Conservation (phyloP, 1,140 invertebrate genomes). For the Ridgeia piscesae region DNA sequence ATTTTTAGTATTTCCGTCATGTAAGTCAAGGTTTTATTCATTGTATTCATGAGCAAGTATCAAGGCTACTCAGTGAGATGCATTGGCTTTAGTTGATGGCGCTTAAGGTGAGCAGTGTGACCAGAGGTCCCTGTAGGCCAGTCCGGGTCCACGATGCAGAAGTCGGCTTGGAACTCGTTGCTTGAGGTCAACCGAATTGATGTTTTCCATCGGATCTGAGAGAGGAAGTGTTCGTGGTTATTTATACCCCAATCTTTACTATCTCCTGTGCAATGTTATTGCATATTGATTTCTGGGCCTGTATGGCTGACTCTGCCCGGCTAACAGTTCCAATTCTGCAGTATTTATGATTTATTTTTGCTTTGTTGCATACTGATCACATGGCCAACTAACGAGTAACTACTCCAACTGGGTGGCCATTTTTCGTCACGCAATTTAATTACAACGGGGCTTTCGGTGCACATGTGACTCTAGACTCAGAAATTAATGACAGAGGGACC, state of each 20-base stretch:
- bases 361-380: background rate
- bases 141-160: background rate
- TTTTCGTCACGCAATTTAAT: background rate
- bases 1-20: too few species aligned
- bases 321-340: background rate
- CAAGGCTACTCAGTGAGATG: background rate
- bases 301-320: background rate
- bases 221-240: background rate
- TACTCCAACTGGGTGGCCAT: background rate
- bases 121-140: background rate
- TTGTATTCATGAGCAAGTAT: background rate
- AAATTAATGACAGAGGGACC: background rate
- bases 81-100: background rate
- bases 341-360: slow-evolving; percentile 1
- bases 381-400: background rate
- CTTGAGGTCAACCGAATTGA: background rate
- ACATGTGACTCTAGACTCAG: background rate
- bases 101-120: background rate
- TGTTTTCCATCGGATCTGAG: background rate
- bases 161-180: background rate
- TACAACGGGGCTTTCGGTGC: background rate
- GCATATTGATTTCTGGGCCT: background rate
- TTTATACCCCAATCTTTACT: slow-evolving; percentile 1
- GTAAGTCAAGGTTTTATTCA: background rate
- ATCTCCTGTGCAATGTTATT: slow-evolving; percentile 5